These are phyloP conservation scores for Neodiprion virginianus DNA, from an alignment of 1,140 invertebrate species.

Conservation along the genomic window DNA sequence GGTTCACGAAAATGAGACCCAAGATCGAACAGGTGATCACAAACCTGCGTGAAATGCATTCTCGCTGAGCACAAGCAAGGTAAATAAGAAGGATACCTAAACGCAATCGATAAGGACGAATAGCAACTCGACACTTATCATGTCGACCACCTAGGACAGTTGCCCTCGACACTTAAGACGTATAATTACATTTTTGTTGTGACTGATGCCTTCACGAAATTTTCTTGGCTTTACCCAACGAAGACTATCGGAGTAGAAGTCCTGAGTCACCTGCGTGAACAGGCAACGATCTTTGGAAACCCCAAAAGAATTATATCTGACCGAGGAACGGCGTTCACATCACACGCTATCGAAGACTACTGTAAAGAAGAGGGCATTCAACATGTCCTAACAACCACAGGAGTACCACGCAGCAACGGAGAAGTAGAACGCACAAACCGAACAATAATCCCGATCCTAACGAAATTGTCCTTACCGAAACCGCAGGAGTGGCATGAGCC, in stretches of 20 bases:
- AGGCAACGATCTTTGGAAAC: constrained; percentile 23
- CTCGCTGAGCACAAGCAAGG: neutral
- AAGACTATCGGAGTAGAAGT: neutral
- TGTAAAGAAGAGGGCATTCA: constrained; percentile 15
- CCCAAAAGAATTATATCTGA: constrained; percentile 19
- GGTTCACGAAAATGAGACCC: constrained; percentile 38
- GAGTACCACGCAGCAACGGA: constrained; percentile 43
- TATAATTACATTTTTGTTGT: constrained; percentile 4
- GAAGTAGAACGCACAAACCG: constrained; percentile 43
- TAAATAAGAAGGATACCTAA: constrained; percentile 4
- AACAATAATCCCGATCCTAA: constrained; percentile 38
- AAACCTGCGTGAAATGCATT: neutral
- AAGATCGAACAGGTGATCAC: neutral
- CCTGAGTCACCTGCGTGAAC: neutral
- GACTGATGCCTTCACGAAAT: constrained; percentile 4
- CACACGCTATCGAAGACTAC: constrained; percentile 19
- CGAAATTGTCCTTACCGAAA: constrained; percentile 40
- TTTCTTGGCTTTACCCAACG: neutral
- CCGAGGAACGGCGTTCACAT: constrained; percentile 19
- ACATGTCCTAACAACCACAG: constrained; percentile 34
- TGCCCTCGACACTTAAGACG: neutral
- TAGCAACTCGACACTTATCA: neutral
- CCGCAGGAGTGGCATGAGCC: constrained; percentile 43
- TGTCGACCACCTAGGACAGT: constrained; percentile 13
- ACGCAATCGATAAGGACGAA: neutral